Base-by-base conservation (phyloP, 2,888 invertebrate genomes). In the Digitonthophagus gazella region DNA sequence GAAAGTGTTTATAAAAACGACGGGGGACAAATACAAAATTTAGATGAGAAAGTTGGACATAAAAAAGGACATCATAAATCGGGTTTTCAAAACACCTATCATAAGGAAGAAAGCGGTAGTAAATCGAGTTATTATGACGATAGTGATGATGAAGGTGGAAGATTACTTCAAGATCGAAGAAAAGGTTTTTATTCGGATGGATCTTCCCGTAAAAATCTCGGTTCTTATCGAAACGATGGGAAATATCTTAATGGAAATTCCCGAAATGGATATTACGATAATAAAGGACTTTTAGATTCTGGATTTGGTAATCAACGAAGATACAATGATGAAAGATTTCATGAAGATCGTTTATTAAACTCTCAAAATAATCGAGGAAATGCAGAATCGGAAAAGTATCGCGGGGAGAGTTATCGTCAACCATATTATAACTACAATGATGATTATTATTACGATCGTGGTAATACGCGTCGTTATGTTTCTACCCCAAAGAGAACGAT, bases 111-210 rank as follows among this genome's bases (percentile, higher is more conserved):
- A 77, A 88, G 87, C 8, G 90, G 89, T 0, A 89, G 88, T 75
- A 90, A 89, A 75, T 88, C 89, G 67, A 90, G 89, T 20, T 91
- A 85, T 80, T 91, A 88, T 76, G 91, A 91, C 75, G 90, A 90
- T 76, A 86, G 82, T 57, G 81, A 82, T 58, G 84, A 85, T 65
- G 81, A 84, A 73, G 85, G 83, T 11, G 83, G 80, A 56, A 79
- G 82, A 69, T 78, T 75, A 55, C 76, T 79, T 19, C 78, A 79
- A 8, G 80, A 82, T 68, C 80, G 78, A 19, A 28, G 72, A 73
- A 68, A 76, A 72, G 68, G 73, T 22, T 67, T 55, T 61, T 64
- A 69, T 67, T 67, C 71, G 14, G 80, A 82, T 57, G 80, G 81
- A 65, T 79, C 78, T 15, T 76, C 76, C 28, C 69, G 68, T 14